A percentile compares a stretch with the other conserved stretches of the same genome.
phyloP scores from a whole-genome alignment of 2,113 vertebrate species.

The Nothobranchius furzeri region DNA sequence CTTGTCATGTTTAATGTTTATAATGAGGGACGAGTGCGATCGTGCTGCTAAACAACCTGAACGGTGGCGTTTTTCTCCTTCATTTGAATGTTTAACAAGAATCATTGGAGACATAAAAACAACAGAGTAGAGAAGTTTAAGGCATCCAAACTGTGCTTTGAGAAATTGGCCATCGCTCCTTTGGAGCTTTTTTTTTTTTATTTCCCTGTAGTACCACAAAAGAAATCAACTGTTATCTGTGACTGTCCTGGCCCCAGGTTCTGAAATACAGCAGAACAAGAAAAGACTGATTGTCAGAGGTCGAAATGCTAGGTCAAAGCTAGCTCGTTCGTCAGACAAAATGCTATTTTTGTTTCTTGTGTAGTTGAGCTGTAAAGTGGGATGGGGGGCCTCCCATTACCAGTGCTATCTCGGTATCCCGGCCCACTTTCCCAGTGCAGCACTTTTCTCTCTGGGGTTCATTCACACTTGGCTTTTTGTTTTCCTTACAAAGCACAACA shows the following conservation, averaged over 20 bases:
- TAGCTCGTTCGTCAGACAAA: conserved; percentile 89
- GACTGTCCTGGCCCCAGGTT: conserved; percentile 57
- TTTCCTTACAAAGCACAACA: conserved; percentile 47
- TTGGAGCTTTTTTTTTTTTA: conserved; percentile 60
- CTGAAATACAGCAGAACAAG: conserved; percentile 88
- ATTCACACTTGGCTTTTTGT: conserved; percentile 75
- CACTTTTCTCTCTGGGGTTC: conserved; percentile 80
- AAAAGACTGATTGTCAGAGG: conserved; percentile 96
- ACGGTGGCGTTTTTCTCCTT: conserved; percentile 25
- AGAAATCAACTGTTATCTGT: conserved; percentile 85
- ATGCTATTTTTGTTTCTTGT: conserved; percentile 96
- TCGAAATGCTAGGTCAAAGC: conserved; percentile 94
- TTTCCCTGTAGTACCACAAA: conserved; percentile 67
- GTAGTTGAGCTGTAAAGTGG: conserved; percentile 82
- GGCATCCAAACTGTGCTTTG: conserved; percentile 48
- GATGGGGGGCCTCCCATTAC: conserved; percentile 76
- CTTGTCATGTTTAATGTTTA: conserved; percentile 60
- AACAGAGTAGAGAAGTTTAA: conserved; percentile 30
- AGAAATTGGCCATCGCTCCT: conserved; percentile 51
- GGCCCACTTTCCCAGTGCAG: conserved; percentile 77
- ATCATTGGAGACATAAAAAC: conserved; percentile 29
- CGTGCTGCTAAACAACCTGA: conserved; percentile 18
- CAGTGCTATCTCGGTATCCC: conserved; percentile 71
- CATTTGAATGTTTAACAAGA: conserved; percentile 53
- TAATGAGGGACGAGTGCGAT: conserved; percentile 49